Base-by-base conservation (phyloP, 2,113 vertebrate species). In the Rhynchomys soricoides region DNA sequence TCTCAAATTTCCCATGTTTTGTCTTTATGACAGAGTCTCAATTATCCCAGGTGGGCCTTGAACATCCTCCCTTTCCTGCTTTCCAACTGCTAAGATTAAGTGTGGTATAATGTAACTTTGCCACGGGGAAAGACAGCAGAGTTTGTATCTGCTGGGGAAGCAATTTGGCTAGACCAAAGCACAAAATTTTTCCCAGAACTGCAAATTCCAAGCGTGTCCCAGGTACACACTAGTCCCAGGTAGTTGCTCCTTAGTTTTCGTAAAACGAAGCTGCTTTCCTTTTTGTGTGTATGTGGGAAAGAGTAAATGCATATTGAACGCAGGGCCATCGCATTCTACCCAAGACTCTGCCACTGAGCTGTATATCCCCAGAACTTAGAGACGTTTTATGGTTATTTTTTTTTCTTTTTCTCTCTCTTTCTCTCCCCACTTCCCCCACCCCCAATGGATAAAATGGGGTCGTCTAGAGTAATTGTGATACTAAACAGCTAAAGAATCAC, bases 101-200 rank as follows among this genome's bases (percentile, higher is more conserved):
- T 81, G 22, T 73, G 66, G 59, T 34, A 37, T 68, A 93, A 57
- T 55, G 68, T 43, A 77, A 0, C 29, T 83, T 86, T 40, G 57
- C 70, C 70, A 17, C 86, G 7, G 52, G 29, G 66, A 48, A 89
- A 93, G 48, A 75, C 93, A 37, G 86, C 82, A 75, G 9, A 75
- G 6, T 95, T 94, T 90, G 29, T 29, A 13, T 91, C 40, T 93
- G 37, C 29, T 16, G 91, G 73, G 59, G 37, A 95, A 94, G 71
- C 75, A 89, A 31, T 78, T 50, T 78, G 45, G 29, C 48, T 78
- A 48, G 26, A 77, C 45, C 31, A 34, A n/a, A 90, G 48, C 77
- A n/a, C 48, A 75, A 12, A 64, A 22, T 29, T 26, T 64, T 86
- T 55, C 66, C 81, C n/a, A 86, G 91, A 94, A 89, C 83, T 50